Evolutionary conservation across 2,797 vertebrate species (phyloP).

Genomic region (Malacoctenus gilli): DNA sequence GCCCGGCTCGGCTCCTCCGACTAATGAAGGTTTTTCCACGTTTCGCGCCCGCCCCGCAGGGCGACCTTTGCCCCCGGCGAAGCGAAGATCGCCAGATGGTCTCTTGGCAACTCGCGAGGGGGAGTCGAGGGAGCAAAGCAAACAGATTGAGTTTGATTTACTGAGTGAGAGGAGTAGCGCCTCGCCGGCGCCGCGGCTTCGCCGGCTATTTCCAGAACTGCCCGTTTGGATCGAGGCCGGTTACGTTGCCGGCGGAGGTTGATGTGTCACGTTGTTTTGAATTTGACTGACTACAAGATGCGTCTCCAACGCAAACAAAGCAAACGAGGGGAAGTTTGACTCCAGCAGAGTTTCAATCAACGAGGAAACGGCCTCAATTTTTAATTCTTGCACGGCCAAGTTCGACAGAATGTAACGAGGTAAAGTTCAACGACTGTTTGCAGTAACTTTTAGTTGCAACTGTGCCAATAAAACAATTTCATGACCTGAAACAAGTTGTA

Average conservation of each 20-base stretch:
- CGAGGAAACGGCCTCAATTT: too few relatives aligned
- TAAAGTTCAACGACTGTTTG: too few relatives aligned
- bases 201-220: conserved; percentile 8
- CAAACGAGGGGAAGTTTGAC: too few relatives aligned
- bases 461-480: too few relatives aligned
- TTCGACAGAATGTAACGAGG: too few relatives aligned
- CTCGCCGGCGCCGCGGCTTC: conserved; percentile 4
- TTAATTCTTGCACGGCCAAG: too few relatives aligned
- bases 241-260: background rate
- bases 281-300: too few relatives aligned
- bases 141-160: conserved; percentile 39
- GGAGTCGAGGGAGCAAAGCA: conserved; percentile 33
- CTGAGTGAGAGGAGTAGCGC: conserved; percentile 8
- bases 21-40: conserved; percentile 18
- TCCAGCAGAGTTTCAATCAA: too few relatives aligned
- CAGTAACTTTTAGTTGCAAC: too few relatives aligned
- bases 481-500: too few relatives aligned
- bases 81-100: conserved; percentile 35
- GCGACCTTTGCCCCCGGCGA: conserved; percentile 34
- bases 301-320: too few relatives aligned
- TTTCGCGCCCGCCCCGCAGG: conserved; percentile 20
- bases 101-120: conserved; percentile 39
- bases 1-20: background rate
- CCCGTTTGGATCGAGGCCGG: conserved; percentile 1
- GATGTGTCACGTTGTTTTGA: too few relatives aligned